These are phyloP conservation scores for Centropus bengalensis DNA, from an alignment of 2,113 vertebrate genomes.

Conservation along the genomic window DNA sequence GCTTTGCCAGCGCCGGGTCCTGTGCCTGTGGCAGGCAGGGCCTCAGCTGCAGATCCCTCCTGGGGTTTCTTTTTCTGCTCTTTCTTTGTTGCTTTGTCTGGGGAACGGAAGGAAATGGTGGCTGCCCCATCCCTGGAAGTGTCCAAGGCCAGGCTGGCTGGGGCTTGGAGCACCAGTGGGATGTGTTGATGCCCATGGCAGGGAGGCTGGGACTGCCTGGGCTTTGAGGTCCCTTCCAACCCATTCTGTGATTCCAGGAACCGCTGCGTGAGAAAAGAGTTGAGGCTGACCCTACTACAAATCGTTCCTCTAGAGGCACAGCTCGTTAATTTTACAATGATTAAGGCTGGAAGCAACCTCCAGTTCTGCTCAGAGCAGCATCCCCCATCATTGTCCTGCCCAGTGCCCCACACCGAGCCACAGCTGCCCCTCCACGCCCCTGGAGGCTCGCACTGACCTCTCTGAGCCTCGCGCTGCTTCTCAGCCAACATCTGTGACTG, in stretches of 20 bases:
- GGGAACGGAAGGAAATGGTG: background rate
- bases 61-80: background rate
- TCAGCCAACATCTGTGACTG: slow-evolving; percentile 82
- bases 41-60: background rate
- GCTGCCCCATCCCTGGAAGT: no score
- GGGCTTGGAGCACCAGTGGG: no score
- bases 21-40: accelerated
- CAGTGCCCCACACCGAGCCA: accelerated
- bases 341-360: background rate
- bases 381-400: accelerated
- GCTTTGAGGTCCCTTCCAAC: no score
- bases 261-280: background rate
- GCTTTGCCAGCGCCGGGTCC: accelerated
- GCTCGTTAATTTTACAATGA: background rate
- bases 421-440: background rate
- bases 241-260: background rate
- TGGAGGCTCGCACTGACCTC: background rate
- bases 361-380: background rate
- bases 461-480: slow-evolving; percentile 15
- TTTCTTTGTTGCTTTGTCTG: background rate
- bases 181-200: no score
- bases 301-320: background rate
- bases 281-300: background rate
- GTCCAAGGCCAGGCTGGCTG: no score
- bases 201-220: no score